Base-by-base conservation (phyloP, 2,888 invertebrate genomes). In the Cartodere bifasciata region DNA sequence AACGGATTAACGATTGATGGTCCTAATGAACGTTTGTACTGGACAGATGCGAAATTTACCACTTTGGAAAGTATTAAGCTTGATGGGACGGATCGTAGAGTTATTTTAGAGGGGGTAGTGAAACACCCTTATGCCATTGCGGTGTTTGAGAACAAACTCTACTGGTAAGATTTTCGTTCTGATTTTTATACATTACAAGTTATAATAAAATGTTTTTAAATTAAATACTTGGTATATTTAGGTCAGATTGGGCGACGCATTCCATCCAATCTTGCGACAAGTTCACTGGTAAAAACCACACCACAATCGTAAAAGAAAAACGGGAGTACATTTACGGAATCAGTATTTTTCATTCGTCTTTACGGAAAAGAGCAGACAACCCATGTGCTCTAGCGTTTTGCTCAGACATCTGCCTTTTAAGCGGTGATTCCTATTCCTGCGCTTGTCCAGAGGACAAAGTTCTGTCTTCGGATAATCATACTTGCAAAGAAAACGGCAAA, bases 1-100 rank as follows among this genome's bases (percentile, higher is more conserved):
- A 87, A 86, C 45, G 90, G 90, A 1, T 61, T 97, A 11, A 70
- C 87, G 0, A 54, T 94, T 23, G 95, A 95, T 56, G 70, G 73
- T 45, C 74, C 80, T 2, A 80, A 75, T 42, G 64, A 70, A 23
- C 67, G 90, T 6, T 58, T 97, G 4, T 97, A 91, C 58, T 95
- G 85, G 84, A 79, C 84, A 2, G 94, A 95, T 56, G 79, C 75
- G 6, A 76, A 76, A 49, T 49, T 72, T 20, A 67, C 65, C 44
- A 71, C 66, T 0, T 67, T 86, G 25, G 78, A 81, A 54, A 72
- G 73, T 27, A 62, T 70, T 3, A 58, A 60, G 1, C 52, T 85
- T 2, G 73, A 78, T 46, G 79, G 78, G 13, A 69, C 65, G 4
- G 72, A 72, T 48, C 65, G 81, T 29, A 71, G 75, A 51, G 72